phyloP scores from a whole-genome alignment of 2,797 vertebrate genomes.

The Thamnophis elegans region DNA sequence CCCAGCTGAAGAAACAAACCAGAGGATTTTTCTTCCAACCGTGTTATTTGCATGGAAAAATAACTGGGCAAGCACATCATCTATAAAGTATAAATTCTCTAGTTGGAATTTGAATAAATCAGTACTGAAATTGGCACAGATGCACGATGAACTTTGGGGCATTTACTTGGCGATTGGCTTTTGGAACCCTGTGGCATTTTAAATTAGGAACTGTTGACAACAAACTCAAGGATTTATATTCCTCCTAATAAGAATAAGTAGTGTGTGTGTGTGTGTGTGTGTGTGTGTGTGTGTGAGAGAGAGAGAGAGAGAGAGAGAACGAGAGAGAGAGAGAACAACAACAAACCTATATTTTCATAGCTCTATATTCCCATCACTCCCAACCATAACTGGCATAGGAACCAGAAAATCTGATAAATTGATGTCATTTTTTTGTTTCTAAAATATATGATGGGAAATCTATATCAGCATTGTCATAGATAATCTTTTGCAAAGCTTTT shows the following conservation, averaged over 20 bases:
- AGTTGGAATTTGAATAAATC: constrained; percentile 62
- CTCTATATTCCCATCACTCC: not conserved
- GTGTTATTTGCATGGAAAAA: constrained; percentile 63
- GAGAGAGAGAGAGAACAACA: not conserved
- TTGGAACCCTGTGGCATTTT: constrained; percentile 46
- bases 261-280: not conserved
- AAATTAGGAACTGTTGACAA: constrained; percentile 39
- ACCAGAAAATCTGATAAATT: constrained; percentile 18
- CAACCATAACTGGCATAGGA: constrained; percentile 11
- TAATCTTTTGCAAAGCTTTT: not conserved
- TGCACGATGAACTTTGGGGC: constrained; percentile 59
- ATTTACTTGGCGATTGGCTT: constrained; percentile 57
- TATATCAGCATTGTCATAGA: not conserved
- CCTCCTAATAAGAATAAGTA: not conserved
- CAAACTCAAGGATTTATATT: constrained; percentile 7
- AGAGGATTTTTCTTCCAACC: no score
- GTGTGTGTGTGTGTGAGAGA: not conserved
- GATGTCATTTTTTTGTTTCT: not conserved
- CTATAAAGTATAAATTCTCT: constrained; percentile 56
- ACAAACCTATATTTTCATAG: not conserved
- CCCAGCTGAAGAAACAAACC: no score
- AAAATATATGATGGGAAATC: not conserved
- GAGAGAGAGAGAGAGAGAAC: not conserved
- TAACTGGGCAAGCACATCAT: constrained; percentile 58
- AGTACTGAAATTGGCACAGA: constrained; percentile 62